Conservation (phyloP, 64 coral and sea anemone genomes). For the Catalaphyllia jardinei region DNA sequence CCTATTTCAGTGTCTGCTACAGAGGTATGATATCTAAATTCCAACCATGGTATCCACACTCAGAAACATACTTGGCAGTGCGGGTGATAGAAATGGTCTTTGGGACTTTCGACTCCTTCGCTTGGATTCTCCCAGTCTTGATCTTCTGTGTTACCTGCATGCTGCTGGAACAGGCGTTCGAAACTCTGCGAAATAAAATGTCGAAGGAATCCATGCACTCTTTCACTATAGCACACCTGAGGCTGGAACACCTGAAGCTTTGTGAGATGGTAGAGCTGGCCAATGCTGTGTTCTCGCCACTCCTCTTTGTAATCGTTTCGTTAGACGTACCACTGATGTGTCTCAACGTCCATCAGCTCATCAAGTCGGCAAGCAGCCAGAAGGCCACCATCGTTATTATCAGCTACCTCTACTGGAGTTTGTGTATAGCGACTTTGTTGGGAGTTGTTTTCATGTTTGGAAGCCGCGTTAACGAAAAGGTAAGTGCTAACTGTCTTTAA, state of each 20-base stretch:
- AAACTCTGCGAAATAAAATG: neutral
- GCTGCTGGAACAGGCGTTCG: neutral
- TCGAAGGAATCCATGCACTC: neutral
- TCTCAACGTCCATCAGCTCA: neutral
- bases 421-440: neutral
- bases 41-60: neutral
- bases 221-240: neutral
- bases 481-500: neutral
- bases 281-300: neutral
- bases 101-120: neutral
- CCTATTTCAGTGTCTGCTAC: neutral
- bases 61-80: neutral
- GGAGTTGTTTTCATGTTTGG: neutral
- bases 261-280: slow-evolving; percentile 2
- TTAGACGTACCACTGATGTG: neutral
- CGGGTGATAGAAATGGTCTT: neutral
- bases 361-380: neutral
- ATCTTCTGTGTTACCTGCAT: slow-evolving; percentile 2
- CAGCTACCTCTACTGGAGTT: neutral
- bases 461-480: neutral
- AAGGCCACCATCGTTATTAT: neutral
- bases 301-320: neutral
- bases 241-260: neutral
- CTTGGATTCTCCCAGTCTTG: neutral
- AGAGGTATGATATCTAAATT: neutral